These are phyloP conservation scores for Neoniphon sammara DNA, from an alignment of 2,797 vertebrate species.

Conservation along the genomic window DNA sequence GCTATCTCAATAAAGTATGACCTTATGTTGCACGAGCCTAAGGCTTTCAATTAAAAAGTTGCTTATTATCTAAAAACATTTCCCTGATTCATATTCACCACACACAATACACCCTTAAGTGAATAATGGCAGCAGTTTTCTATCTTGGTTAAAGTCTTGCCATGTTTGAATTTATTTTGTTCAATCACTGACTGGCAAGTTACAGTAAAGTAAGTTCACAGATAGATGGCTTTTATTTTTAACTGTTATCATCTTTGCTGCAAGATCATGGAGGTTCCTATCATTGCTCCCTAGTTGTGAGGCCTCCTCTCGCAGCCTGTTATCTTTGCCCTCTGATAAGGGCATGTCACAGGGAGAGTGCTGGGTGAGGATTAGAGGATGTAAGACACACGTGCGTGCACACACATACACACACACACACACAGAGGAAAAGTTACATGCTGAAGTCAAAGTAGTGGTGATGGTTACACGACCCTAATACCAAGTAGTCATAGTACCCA, in stretches of 20 bases:
- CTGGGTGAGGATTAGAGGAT: constrained; percentile 37
- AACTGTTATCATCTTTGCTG: constrained; percentile 33
- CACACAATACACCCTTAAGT: neutral
- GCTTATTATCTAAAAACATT: too few relatives aligned
- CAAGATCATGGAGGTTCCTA: constrained; percentile 32
- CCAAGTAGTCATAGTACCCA: neutral
- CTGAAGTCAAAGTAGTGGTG: neutral
- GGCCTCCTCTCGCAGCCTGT: constrained; percentile 62
- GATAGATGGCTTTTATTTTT: constrained; percentile 56
- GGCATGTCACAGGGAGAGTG: constrained; percentile 55
- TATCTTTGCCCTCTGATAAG: constrained; percentile 73
- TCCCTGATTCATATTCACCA: neutral
- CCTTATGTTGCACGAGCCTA: neutral
- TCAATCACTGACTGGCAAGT: neutral
- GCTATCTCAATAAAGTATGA: neutral
- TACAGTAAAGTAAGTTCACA: constrained; percentile 16
- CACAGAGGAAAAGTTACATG: neutral
- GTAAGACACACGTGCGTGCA: constrained; percentile 13
- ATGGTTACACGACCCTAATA: constrained; percentile 15
- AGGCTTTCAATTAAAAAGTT: neutral
- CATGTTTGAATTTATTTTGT: neutral
- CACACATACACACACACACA: neutral
- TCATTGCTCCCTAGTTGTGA: constrained; percentile 48
- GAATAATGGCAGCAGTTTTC: neutral
- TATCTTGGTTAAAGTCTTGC: neutral